Evolutionary conservation across 2,888 invertebrate genomes (phyloP).

Genomic region (Lepidocyrtinus sp.): DNA sequence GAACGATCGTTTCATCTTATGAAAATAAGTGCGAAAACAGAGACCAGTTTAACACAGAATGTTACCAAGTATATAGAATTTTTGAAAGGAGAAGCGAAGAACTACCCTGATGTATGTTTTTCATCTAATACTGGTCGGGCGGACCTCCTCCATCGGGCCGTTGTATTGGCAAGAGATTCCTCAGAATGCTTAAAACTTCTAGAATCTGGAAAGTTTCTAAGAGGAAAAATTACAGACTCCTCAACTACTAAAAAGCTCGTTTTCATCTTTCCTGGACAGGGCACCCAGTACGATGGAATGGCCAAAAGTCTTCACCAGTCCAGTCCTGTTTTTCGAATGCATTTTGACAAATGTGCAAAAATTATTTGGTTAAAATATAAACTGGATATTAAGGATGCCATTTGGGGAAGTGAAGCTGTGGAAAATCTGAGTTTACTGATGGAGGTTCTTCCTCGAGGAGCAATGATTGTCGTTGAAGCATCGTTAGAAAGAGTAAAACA

Average conservation of each 20-base stretch:
- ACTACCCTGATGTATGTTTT: constrained; percentile 40
- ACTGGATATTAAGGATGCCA: constrained; percentile 21
- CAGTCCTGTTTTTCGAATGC: constrained; percentile 39
- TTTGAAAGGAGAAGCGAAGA: background rate
- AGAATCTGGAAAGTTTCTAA: background rate
- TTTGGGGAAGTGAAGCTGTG: constrained; percentile 52
- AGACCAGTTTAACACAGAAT: constrained; percentile 20
- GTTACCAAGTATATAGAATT: too few species aligned
- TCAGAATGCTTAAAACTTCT: constrained; percentile 34
- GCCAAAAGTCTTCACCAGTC: constrained; percentile 39
- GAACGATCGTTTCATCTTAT: constrained; percentile 54
- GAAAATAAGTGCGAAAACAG: constrained; percentile 53
- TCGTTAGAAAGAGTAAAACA: too few species aligned
- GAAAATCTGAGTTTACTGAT: background rate
- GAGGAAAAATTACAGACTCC: constrained; percentile 22
- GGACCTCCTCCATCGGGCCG: constrained; percentile 42
- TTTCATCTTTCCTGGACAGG: background rate
- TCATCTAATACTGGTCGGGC: constrained; percentile 55
- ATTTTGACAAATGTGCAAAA: constrained; percentile 51
- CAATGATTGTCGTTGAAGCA: too few species aligned
- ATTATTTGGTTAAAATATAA: constrained; percentile 26
- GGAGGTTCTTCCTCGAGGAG: too few species aligned
- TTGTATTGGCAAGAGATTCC: constrained; percentile 35
- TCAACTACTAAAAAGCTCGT: background rate
- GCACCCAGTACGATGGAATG: constrained; percentile 56